Evolutionary conservation across 2,113 vertebrate species (phyloP).

Genomic region (Dolichallabes microphthalmus): DNA sequence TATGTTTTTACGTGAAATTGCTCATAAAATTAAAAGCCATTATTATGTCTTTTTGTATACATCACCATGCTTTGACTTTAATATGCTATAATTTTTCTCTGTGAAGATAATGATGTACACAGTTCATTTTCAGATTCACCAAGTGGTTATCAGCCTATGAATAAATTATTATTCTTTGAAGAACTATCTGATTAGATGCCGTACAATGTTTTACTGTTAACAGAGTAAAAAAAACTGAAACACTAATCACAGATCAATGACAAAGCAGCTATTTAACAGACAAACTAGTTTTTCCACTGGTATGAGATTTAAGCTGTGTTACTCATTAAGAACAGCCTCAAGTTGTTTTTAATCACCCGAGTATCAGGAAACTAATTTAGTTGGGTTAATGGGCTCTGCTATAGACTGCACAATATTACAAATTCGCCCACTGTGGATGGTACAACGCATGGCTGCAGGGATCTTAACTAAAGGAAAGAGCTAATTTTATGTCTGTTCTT

Average conservation of each 20-base stretch:
- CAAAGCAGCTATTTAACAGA: not conserved
- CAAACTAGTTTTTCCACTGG: not conserved
- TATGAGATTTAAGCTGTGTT: not conserved
- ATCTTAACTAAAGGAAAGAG: not conserved
- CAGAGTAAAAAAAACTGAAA: not conserved
- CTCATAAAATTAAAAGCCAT: not conserved
- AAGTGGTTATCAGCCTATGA: not conserved
- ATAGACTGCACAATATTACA: not conserved
- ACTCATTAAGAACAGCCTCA: not conserved
- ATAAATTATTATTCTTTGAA: not conserved
- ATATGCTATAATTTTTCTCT: not conserved
- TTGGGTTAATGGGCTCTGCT: slow-evolving; percentile 5
- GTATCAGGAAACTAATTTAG: not conserved
- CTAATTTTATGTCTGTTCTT: not conserved
- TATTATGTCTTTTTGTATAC: not conserved
- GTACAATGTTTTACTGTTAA: not conserved
- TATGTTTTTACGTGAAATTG: too few relatives aligned
- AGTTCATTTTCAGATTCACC: not conserved
- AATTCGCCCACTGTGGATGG: not conserved
- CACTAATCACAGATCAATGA: not conserved
- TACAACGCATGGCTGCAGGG: not conserved
- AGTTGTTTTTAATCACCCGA: not conserved
- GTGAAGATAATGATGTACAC: too few relatives aligned
- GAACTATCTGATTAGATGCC: not conserved
- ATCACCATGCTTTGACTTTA: not conserved